Evolutionary conservation across 2,888 invertebrate species (phyloP).

Genomic region (Caenorhabditis angaria): DNA sequence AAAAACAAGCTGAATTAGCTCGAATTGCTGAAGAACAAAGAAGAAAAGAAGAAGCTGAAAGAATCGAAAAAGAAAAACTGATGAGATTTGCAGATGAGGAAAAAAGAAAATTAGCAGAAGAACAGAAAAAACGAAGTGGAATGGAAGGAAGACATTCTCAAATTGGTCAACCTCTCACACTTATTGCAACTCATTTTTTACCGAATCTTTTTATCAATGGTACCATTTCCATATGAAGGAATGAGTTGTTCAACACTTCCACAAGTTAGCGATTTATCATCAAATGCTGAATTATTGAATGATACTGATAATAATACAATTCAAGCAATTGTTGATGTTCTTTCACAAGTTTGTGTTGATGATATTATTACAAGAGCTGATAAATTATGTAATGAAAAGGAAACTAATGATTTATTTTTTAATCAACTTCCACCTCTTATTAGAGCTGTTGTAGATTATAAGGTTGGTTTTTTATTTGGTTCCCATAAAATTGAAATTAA

Average conservation of each 20-base stretch:
- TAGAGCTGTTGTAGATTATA: constrained; percentile 40
- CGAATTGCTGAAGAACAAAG: constrained; percentile 28
- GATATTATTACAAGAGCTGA: constrained; percentile 52
- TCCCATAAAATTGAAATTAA: neutral
- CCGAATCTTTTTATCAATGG: constrained; percentile 58
- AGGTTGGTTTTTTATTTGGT: constrained; percentile 14
- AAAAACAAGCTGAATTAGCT: constrained; percentile 20
- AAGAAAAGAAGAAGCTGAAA: constrained; percentile 28
- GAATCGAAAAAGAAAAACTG: constrained; percentile 32
- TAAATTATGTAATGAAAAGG: constrained; percentile 31
- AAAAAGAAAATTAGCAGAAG: constrained; percentile 22
- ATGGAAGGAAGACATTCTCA: constrained; percentile 32
- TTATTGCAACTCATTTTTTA: constrained; percentile 61
- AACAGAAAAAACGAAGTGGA: constrained; percentile 22
- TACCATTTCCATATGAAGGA: constrained; percentile 62
- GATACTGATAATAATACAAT: constrained; percentile 35
- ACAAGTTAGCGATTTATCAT: constrained; percentile 35
- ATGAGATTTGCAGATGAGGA: constrained; percentile 39
- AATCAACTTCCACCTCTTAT: constrained; percentile 51
- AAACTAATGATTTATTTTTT: constrained; percentile 55
- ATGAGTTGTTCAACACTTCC: constrained; percentile 42
- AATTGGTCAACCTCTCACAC: constrained; percentile 57
- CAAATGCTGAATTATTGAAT: constrained; percentile 33
- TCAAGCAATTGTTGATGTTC: constrained; percentile 37
- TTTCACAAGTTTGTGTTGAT: constrained; percentile 50